Evolutionary conservation across 2,113 vertebrate species (phyloP).

Genomic region (Nansenia antarctica): DNA sequence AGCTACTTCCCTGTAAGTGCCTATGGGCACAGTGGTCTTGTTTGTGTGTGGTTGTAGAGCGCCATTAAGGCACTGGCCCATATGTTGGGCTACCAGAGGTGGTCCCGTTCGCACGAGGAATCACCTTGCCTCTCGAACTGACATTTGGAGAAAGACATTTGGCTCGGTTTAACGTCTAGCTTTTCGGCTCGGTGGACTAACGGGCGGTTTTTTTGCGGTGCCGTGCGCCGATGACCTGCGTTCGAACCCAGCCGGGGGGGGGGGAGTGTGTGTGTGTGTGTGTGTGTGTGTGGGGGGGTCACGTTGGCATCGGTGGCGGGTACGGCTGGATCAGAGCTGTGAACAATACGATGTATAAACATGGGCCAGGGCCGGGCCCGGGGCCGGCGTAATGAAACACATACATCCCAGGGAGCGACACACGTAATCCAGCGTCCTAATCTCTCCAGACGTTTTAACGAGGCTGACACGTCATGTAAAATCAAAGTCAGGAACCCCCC

Average conservation of each 20-base stretch:
- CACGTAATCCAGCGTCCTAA: conserved; percentile 54
- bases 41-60: conserved; percentile 32
- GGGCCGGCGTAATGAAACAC: conserved; percentile 57
- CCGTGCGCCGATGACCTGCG: too few species aligned
- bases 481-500: conserved; percentile 57
- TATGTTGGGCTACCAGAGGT: too few species aligned
- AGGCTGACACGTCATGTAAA: conserved; percentile 66
- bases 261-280: too few species aligned
- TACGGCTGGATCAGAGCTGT: conserved; percentile 46
- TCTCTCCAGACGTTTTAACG: conserved; percentile 67
- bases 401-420: conserved; percentile 36
- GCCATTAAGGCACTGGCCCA: conserved; percentile 37
- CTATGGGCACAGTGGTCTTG: conserved; percentile 50
- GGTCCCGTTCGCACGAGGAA: too few species aligned
- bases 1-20: conserved; percentile 40
- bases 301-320: conserved; percentile 46
- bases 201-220: too few species aligned
- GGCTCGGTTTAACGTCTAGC: too few species aligned
- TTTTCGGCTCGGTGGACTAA: too few species aligned
- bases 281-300: too few species aligned
- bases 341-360: conserved; percentile 20
- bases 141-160: too few species aligned
- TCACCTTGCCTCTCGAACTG: too few species aligned
- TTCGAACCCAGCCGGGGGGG: too few species aligned
- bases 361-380: conserved; percentile 17